phyloP scores from a whole-genome alignment of 2,797 vertebrate species.

The Rhabdomys pumilio region DNA sequence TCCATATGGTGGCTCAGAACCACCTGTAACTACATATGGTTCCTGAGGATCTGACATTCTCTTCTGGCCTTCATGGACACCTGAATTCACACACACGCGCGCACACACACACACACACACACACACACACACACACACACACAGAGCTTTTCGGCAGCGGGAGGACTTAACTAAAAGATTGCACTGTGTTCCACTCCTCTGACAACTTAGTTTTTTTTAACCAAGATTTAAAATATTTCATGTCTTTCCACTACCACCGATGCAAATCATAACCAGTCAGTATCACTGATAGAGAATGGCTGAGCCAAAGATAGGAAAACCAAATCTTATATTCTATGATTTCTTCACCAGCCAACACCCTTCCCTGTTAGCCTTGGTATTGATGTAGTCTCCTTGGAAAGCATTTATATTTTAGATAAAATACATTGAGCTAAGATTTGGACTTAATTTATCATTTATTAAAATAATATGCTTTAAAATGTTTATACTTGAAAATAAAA shows the following conservation, averaged over 20 bases:
- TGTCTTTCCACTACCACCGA: background rate
- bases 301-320: background rate
- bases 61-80: background rate
- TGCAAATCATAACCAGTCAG: background rate
- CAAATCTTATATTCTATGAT: background rate
- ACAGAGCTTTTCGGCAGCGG: background rate
- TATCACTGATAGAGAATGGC: background rate
- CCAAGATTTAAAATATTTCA: background rate
- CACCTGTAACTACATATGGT: background rate
- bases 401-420: constrained; percentile 8
- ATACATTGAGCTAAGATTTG: constrained; percentile 29
- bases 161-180: constrained; percentile 8
- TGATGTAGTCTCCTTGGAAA: background rate
- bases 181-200: background rate
- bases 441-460: background rate
- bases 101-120: background rate
- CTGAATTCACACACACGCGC: background rate
- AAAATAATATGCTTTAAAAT: constrained; percentile 2
- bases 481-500: constrained; percentile 46
- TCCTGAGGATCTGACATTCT: background rate
- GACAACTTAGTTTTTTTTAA: background rate
- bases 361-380: background rate
- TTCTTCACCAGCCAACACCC: background rate
- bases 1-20: background rate
- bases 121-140: background rate